Conservation (phyloP, 2,113 vertebrate species). For the Gracilinanus agilis region DNA sequence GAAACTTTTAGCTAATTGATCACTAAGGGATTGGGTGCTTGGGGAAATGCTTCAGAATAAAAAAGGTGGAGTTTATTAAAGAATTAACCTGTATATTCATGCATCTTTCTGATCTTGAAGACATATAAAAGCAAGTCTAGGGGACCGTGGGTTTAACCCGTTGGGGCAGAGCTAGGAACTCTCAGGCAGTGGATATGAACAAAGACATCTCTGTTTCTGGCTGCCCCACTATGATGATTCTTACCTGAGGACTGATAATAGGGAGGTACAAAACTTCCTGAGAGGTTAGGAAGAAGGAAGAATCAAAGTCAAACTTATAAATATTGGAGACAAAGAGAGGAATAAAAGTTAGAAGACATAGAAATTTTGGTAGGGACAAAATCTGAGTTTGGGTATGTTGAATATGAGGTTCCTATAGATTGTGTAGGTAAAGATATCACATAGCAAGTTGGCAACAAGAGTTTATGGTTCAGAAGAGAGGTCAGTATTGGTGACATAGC, state of each 20-base stretch:
- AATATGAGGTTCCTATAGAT: no score
- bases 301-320: no score
- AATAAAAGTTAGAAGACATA: not conserved
- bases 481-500: no score
- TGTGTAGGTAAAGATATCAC: no score
- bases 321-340: not conserved
- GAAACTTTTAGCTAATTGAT: conserved; percentile 48
- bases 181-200: not conserved
- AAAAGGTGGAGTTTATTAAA: conserved; percentile 3
- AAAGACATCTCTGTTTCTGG: not conserved
- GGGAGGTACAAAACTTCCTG: no score
- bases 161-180: not conserved
- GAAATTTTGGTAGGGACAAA: no score
- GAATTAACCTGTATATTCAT: not conserved
- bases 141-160: not conserved
- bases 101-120: not conserved
- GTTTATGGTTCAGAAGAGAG: no score
- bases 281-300: no score
- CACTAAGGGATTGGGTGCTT: conserved; percentile 15
- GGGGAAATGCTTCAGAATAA: no score
- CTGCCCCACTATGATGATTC: not conserved
- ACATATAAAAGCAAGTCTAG: conserved; percentile 16
- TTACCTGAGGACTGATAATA: not conserved
- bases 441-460: no score
- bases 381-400: no score